Conservation (phyloP, 30 jellyfish, hydroid and myxozoan genomes). For the Sanderia malayensis region DNA sequence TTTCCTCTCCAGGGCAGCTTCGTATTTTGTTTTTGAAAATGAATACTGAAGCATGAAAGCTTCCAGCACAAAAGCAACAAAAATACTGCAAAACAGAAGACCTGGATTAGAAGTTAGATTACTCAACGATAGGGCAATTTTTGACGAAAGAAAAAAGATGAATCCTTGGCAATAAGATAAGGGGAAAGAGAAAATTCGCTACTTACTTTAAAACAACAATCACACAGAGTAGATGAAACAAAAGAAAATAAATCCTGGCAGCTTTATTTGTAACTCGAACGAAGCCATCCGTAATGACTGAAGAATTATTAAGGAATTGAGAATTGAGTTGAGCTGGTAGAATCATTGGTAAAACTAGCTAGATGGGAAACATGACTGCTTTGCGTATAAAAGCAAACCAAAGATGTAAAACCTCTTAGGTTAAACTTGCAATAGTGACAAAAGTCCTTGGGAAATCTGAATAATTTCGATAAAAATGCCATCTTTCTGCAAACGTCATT, state of each 20-base stretch:
- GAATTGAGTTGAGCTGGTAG: too few relatives aligned
- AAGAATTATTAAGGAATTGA: neutral
- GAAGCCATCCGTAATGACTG: constrained; percentile 87
- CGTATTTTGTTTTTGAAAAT: constrained; percentile 79
- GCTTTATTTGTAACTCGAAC: constrained; percentile 80
- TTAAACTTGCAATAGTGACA: too few relatives aligned
- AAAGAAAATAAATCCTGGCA: constrained; percentile 81
- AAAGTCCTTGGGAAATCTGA: too few relatives aligned
- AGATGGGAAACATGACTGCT: too few relatives aligned
- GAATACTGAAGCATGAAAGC: constrained; percentile 98
- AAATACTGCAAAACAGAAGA: constrained; percentile 59
- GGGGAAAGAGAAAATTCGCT: too few relatives aligned
- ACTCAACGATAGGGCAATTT: neutral
- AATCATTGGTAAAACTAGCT: too few relatives aligned
- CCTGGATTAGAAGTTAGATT: neutral
- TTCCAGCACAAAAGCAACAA: constrained; percentile 94
- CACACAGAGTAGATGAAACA: constrained; percentile 92
- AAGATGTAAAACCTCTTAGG: too few relatives aligned
- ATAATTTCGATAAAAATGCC: too few relatives aligned
- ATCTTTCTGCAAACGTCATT: too few relatives aligned
- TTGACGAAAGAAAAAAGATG: too few relatives aligned
- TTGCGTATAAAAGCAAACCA: too few relatives aligned
- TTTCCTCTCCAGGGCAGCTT: constrained; percentile 84
- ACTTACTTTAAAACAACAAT: constrained; percentile 94
- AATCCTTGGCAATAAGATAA: too few relatives aligned